A percentile compares a stretch with the other conserved stretches of the same genome.
These are phyloP conservation scores for Philereme transversata DNA, from an alignment of 2,888 invertebrate genomes.

Conservation along the genomic window DNA sequence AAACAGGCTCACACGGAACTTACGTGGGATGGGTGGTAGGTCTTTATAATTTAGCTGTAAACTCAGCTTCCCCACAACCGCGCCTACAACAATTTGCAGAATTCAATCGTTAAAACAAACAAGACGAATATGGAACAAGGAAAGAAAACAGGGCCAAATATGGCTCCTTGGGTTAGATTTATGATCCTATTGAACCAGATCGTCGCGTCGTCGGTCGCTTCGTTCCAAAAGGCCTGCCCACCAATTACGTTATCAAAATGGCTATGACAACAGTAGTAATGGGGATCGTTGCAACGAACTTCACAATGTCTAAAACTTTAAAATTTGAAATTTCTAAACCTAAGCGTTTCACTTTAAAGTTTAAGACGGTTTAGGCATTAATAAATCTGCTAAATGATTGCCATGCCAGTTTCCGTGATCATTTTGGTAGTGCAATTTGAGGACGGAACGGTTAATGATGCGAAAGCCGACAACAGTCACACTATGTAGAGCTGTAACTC, in stretches of 20 bases:
- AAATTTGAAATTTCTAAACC: too few relatives aligned
- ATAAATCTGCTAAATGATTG: too few relatives aligned
- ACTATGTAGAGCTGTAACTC: slow-evolving; percentile 1
- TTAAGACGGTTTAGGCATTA: too few relatives aligned
- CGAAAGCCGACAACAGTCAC: slow-evolving; percentile 3
- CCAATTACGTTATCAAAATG: too few relatives aligned
- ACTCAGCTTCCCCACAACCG: slow-evolving; percentile 72
- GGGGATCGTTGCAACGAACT: too few relatives aligned
- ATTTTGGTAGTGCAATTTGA: too few relatives aligned
- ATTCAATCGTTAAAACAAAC: slow-evolving; percentile 18
- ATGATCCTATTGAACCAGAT: slow-evolving; percentile 10
- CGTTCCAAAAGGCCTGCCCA: slow-evolving; percentile 14
- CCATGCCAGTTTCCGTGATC: too few relatives aligned
- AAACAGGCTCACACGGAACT: slow-evolving; percentile 43
- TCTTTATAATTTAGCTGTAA: slow-evolving; percentile 65
- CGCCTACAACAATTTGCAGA: slow-evolving; percentile 58
- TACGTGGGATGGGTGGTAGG: slow-evolving; percentile 47
- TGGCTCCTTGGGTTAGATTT: slow-evolving; percentile 19
- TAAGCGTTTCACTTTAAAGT: too few relatives aligned
- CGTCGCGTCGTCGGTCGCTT: background rate
- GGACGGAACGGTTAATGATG: slow-evolving; percentile 11
- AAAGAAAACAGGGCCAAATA: slow-evolving; percentile 16
- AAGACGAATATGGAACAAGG: background rate
- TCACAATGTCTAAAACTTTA: too few relatives aligned
- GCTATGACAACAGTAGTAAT: too few relatives aligned